These are phyloP conservation scores for Porphyrio hochstetteri DNA, from an alignment of 2,113 vertebrate species.

Conservation along the genomic window DNA sequence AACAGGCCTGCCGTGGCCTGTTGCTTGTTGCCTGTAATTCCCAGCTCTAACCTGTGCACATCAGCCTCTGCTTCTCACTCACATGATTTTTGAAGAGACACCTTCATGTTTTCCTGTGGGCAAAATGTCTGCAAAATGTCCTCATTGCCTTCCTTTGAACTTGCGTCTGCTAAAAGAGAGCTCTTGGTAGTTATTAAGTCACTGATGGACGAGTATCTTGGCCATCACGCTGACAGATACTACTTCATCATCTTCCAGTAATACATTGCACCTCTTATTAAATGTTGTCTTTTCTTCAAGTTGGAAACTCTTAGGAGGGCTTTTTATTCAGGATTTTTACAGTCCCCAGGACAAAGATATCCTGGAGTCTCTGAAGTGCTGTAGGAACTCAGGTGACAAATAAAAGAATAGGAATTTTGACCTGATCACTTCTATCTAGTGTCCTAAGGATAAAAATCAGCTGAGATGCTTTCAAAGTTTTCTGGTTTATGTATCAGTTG, in stretches of 20 bases:
- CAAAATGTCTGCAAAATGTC: background rate
- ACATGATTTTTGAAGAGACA: rapidly evolving
- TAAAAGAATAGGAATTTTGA: background rate
- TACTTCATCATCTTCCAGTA: background rate
- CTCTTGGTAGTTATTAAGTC: background rate
- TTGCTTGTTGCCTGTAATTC: background rate
- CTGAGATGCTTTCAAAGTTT: background rate
- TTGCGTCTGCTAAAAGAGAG: background rate
- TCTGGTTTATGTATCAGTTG: background rate
- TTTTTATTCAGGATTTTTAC: background rate
- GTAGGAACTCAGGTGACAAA: background rate
- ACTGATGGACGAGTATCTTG: background rate
- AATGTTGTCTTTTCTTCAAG: background rate
- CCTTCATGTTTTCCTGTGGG: background rate
- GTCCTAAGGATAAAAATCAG: background rate
- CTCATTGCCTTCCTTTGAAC: background rate
- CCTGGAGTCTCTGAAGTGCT: background rate
- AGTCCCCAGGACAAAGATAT: background rate
- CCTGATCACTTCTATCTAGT: background rate
- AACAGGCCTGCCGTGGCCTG: background rate
- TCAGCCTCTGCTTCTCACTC: background rate
- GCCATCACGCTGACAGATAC: background rate
- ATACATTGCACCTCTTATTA: background rate
- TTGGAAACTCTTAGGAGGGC: background rate
- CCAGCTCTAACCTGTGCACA: background rate